Evolutionary conservation across 2,888 invertebrate species (phyloP).

Genomic region (Pristionchus exspectatus): DNA sequence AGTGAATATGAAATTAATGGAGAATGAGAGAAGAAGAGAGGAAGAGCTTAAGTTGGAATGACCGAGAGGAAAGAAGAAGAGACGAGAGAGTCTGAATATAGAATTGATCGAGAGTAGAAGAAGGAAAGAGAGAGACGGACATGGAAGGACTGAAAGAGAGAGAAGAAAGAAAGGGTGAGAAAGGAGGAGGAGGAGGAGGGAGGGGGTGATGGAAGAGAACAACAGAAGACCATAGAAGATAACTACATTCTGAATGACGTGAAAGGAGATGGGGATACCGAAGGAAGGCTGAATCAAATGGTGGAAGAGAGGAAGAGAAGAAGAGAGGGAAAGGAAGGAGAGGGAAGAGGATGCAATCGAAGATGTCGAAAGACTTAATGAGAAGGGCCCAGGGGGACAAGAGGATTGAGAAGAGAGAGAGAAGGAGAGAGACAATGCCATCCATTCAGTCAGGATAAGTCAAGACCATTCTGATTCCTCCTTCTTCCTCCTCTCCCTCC

Average conservation of each 20-base stretch:
- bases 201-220: constrained; percentile 39
- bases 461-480: background rate
- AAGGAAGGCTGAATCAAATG: constrained; percentile 11
- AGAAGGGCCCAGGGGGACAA: constrained; percentile 9
- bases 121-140: background rate
- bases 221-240: background rate
- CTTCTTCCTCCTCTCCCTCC: too few species aligned
- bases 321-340: constrained; percentile 29
- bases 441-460: background rate
- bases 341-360: background rate
- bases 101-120: background rate
- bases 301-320: background rate
- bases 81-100: constrained; percentile 46
- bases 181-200: constrained; percentile 44
- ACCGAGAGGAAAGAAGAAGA: constrained; percentile 47
- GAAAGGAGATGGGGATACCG: constrained; percentile 20
- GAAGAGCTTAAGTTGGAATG: background rate
- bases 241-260: constrained; percentile 2
- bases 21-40: background rate
- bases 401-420: constrained; percentile 8
- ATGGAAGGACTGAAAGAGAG: background rate
- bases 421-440: background rate
- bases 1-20: constrained; percentile 41
- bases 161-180: constrained; percentile 55
- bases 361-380: constrained; percentile 24